phyloP scores from a whole-genome alignment of 1,140 invertebrate genomes.

The Carposina sasakii region DNA sequence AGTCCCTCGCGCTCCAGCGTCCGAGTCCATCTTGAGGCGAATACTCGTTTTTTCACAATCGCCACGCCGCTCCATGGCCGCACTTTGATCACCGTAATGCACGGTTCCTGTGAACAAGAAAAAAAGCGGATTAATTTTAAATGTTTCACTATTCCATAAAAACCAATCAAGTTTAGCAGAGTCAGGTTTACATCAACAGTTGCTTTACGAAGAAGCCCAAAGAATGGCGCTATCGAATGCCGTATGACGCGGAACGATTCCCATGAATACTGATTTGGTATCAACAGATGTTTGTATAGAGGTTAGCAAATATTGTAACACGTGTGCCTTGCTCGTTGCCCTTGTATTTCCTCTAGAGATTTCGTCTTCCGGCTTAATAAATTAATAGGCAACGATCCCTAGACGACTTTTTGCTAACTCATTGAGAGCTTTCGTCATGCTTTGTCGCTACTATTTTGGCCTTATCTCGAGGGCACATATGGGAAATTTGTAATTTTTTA shows the following conservation, averaged over 20 bases:
- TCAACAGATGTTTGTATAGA: constrained; percentile 59
- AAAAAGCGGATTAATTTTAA: constrained; percentile 19
- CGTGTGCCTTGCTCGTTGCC: constrained; percentile 58
- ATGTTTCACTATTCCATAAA: background rate
- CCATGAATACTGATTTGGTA: constrained; percentile 42
- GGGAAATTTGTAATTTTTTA: constrained; percentile 39
- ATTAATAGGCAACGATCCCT: constrained; percentile 49
- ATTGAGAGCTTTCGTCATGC: constrained; percentile 36
- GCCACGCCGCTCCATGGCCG: constrained; percentile 57
- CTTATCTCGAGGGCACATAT: constrained; percentile 19
- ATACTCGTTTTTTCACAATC: constrained; percentile 66
- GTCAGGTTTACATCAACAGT: background rate
- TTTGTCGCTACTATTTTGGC: constrained; percentile 40
- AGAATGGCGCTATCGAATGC: constrained; percentile 1
- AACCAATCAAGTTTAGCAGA: no score
- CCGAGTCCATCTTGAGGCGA: constrained; percentile 50
- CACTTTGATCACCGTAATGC: constrained; percentile 62
- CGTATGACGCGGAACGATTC: constrained; percentile 27
- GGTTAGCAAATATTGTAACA: constrained; percentile 71
- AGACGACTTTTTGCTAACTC: constrained; percentile 46
- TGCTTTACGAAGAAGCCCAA: background rate
- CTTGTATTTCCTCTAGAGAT: constrained; percentile 69
- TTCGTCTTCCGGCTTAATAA: constrained; percentile 66
- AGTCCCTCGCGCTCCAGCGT: constrained; percentile 53
- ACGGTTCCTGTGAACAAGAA: constrained; percentile 53